Conservation (phyloP, 2,113 vertebrate genomes). For the Syngnathus scovelli region DNA sequence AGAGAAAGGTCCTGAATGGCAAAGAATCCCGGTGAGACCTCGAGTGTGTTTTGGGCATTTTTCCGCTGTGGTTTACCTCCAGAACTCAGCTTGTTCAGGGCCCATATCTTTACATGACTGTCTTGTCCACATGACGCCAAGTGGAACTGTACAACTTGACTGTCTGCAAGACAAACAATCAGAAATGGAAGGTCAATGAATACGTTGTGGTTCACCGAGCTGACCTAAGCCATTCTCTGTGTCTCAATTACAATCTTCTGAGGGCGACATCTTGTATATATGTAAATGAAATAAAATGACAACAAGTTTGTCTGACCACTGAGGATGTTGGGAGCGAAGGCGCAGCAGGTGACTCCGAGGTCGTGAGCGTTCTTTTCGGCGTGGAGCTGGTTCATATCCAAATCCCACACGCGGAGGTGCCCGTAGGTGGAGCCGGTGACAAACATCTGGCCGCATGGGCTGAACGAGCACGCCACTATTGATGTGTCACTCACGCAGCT, state of each 20-base stretch:
- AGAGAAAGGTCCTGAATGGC: neutral
- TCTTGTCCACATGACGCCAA: conserved; percentile 94
- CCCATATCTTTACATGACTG: conserved; percentile 84
- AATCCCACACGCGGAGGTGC: conserved; percentile 88
- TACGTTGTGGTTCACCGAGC: neutral
- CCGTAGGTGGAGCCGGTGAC: conserved; percentile 89
- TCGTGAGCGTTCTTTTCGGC: conserved; percentile 88
- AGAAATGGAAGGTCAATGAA: neutral
- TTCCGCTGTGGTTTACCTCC: conserved; percentile 69
- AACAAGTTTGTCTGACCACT: conserved; percentile 45
- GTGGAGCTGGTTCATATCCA: conserved; percentile 80
- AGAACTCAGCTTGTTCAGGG: conserved; percentile 59
- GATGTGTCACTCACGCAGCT: conserved; percentile 80
- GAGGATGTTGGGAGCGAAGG: conserved; percentile 75
- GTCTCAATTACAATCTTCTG: neutral
- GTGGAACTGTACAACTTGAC: conserved; percentile 62
- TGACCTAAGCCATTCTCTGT: neutral
- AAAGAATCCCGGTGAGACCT: neutral
- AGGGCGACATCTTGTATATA: neutral
- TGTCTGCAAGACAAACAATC: conserved; percentile 59
- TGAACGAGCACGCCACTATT: conserved; percentile 87
- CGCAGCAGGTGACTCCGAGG: conserved; percentile 88
- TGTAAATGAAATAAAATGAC: neutral
- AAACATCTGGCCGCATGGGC: conserved; percentile 81
- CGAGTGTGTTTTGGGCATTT: neutral